Evolutionary conservation across 2,797 vertebrate genomes (phyloP).

Genomic region (Poecilia picta): DNA sequence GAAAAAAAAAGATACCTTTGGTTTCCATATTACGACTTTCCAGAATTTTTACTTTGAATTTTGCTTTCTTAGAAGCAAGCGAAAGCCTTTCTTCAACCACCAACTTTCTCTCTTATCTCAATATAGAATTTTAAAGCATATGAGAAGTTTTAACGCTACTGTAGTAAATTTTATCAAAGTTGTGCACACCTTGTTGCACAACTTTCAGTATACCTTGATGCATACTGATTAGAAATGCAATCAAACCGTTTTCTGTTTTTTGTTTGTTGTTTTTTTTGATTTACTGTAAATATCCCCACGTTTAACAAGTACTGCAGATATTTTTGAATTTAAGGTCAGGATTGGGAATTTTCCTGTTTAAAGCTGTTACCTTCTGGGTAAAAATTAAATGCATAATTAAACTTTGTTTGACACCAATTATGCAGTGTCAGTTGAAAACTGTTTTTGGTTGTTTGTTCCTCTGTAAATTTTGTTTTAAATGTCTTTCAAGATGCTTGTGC

Average conservation of each 20-base stretch:
- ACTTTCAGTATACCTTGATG: neutral
- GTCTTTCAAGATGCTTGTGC: neutral
- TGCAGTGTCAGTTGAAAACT: neutral
- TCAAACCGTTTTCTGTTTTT: neutral
- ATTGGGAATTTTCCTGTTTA: neutral
- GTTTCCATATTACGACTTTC: neutral
- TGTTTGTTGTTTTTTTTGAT: neutral
- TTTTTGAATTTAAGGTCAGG: neutral
- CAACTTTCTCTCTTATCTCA: neutral
- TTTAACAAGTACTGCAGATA: neutral
- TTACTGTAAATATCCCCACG: neutral
- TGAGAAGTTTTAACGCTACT: neutral
- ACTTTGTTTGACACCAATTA: neutral
- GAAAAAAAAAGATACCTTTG: neutral
- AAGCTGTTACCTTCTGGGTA: neutral
- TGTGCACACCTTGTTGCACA: neutral
- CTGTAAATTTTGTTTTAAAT: neutral
- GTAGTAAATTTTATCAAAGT: neutral
- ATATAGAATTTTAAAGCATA: neutral
- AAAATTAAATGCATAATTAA: neutral
- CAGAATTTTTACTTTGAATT: neutral
- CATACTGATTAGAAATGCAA: neutral
- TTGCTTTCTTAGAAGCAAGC: neutral
- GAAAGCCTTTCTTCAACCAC: neutral
- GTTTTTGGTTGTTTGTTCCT: neutral